Conservation (phyloP, 2,113 vertebrate species). For the Apodemus speciosus region DNA sequence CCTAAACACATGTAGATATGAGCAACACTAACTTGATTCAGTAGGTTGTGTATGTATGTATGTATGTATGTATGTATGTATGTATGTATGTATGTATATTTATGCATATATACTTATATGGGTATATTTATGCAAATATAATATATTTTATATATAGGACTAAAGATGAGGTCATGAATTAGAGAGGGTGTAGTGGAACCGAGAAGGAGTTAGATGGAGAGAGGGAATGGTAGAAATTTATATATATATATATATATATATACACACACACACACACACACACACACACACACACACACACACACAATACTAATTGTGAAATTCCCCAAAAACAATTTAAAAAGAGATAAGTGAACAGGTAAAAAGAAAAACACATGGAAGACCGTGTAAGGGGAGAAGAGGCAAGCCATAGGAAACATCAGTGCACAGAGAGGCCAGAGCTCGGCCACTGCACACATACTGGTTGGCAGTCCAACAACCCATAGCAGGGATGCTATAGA, state of each 20-base stretch:
- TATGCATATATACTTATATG: not conserved
- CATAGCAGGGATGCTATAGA: not conserved
- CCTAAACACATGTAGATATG: not conserved
- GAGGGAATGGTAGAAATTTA: not conserved
- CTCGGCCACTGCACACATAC: accelerated
- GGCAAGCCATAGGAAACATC: not conserved
- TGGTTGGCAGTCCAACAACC: accelerated
- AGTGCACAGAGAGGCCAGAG: not conserved
- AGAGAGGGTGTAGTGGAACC: not conserved
- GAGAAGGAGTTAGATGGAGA: not conserved
- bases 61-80: no score
- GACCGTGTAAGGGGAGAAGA: accelerated
- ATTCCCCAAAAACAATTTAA: not conserved
- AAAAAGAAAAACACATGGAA: not conserved
- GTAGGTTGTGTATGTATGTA: not conserved
- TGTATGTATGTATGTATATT: not conserved
- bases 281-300: no score
- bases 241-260: no score
- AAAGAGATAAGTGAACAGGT: not conserved
- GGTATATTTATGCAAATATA: not conserved
- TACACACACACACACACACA: no score
- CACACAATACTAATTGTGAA: not conserved
- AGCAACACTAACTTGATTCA: not conserved
- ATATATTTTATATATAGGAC: not conserved
- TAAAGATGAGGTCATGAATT: not conserved